phyloP scores from a whole-genome alignment of 2,113 vertebrate species.

The Dolichallabes microphthalmus region DNA sequence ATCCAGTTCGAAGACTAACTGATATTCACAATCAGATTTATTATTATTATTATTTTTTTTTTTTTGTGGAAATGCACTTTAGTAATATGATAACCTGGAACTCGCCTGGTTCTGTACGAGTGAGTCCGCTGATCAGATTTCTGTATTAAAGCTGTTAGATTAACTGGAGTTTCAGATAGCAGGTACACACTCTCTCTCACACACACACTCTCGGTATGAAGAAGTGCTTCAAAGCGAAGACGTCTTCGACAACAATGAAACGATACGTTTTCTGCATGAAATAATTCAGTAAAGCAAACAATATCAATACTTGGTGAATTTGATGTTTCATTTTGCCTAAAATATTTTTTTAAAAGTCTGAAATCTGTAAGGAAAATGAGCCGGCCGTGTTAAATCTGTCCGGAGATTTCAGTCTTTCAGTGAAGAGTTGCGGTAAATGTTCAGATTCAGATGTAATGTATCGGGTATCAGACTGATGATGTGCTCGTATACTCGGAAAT shows the following conservation, averaged over 20 bases:
- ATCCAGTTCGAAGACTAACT: background rate
- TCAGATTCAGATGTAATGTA: too few species aligned
- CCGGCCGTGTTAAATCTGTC: background rate
- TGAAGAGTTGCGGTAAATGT: background rate
- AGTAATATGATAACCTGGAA: background rate
- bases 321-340: too few species aligned
- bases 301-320: background rate
- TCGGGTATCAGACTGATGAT: too few species aligned
- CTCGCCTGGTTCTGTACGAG: background rate
- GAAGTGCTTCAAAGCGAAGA: background rate
- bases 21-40: background rate
- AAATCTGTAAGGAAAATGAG: background rate
- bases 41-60: too few species aligned
- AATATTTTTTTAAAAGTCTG: background rate
- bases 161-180: background rate
- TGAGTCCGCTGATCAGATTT: background rate
- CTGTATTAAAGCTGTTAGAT: background rate
- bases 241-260: background rate
- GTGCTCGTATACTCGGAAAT: too few species aligned
- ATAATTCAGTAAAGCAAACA: background rate
- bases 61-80: background rate
- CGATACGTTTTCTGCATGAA: background rate
- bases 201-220: background rate
- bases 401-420: background rate
- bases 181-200: background rate